phyloP scores from a whole-genome alignment of 1,140 invertebrate genomes.

The Ganaspis sp. region DNA sequence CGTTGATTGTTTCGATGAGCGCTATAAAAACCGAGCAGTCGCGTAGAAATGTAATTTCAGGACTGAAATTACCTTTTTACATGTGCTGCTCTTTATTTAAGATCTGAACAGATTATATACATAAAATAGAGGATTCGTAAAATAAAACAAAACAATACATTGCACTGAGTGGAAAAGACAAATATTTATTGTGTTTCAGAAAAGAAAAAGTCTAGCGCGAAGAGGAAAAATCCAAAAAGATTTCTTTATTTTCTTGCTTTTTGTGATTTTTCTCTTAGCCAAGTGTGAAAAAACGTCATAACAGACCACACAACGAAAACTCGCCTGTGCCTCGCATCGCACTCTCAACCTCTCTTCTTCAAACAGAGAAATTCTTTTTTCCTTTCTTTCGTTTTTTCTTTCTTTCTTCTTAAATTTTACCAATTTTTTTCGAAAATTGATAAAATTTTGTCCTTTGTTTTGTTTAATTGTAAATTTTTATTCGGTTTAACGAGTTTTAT shows the following conservation, averaged over 20 bases:
- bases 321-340: constrained; percentile 60
- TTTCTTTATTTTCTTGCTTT: background rate
- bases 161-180: constrained; percentile 6
- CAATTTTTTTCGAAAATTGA: background rate
- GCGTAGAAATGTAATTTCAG: background rate
- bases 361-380: constrained; percentile 34
- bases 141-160: constrained; percentile 18
- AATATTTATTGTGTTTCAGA: constrained; percentile 1
- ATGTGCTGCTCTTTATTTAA: constrained; percentile 43
- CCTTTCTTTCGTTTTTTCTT: too few species aligned
- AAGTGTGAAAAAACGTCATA: background rate
- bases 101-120: constrained; percentile 51
- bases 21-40: constrained; percentile 23
- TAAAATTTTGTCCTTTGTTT: constrained; percentile 25
- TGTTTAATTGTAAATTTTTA: constrained; percentile 29
- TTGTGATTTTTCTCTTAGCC: background rate
- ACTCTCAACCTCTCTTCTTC: constrained; percentile 54
- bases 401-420: constrained; percentile 34
- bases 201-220: background rate
- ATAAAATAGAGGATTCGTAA: constrained; percentile 12
- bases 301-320: constrained; percentile 39
- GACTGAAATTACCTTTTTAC: background rate
- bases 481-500: background rate
- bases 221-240: background rate
- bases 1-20: constrained; percentile 63